Percentiles rank a stretch among this genome's conserved stretches.
Evolutionary conservation across 2,888 invertebrate species (phyloP).

Genomic region (Drosophila histrio): DNA sequence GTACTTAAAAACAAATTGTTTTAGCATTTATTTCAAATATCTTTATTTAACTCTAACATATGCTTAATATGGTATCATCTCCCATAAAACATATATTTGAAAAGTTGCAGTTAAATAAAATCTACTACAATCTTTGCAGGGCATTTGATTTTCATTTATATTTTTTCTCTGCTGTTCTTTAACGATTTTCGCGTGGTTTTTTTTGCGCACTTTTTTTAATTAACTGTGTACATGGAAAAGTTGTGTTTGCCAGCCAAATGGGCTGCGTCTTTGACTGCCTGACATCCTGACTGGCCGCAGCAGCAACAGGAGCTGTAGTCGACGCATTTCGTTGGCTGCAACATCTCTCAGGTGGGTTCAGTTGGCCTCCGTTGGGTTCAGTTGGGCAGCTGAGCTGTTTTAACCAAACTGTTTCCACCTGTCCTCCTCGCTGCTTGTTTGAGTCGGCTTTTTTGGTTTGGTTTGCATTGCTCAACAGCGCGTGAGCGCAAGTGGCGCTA

Average conservation of each 20-base stretch:
- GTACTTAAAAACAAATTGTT: too few relatives aligned
- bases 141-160: neutral
- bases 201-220: conserved; percentile 65
- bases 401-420: conserved; percentile 1
- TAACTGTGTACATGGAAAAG: conserved; percentile 73
- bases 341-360: conserved; percentile 2
- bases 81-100: too few relatives aligned
- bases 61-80: too few relatives aligned
- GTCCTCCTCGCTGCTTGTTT: conserved; percentile 31
- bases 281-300: conserved; percentile 47
- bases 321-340: conserved; percentile 44
- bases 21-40: too few relatives aligned
- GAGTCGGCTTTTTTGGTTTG: conserved; percentile 55
- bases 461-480: conserved; percentile 83
- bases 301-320: conserved; percentile 1
- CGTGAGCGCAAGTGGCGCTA: conserved; percentile 84
- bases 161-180: conserved; percentile 12
- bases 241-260: conserved; percentile 63
- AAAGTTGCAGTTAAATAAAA: too few relatives aligned
- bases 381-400: conserved; percentile 2
- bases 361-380: neutral
- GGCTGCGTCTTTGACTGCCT: conserved; percentile 56
- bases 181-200: conserved; percentile 35
- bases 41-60: too few relatives aligned
- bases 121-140: too few relatives aligned